phyloP scores from a whole-genome alignment of 2,888 invertebrate species.

The Pyrocoelia pectoralis region DNA sequence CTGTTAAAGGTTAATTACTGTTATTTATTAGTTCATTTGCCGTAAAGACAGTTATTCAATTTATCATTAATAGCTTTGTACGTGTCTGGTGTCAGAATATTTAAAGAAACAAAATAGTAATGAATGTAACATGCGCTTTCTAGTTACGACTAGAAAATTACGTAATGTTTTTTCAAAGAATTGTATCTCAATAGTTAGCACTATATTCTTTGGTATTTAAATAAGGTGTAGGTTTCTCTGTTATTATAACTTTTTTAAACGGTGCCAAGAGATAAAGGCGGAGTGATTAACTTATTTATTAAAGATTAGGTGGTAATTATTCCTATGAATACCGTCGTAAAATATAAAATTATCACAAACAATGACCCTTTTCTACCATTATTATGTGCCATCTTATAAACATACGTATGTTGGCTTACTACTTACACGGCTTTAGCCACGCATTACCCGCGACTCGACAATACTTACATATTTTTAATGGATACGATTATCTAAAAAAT shows the following conservation, averaged over 20 bases:
- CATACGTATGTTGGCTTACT: too few species aligned
- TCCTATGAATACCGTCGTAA: too few species aligned
- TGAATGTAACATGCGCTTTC: conserved; percentile 27
- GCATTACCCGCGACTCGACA: too few species aligned
- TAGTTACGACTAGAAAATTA: conserved; percentile 23
- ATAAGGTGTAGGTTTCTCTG: conserved; percentile 17
- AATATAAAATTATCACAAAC: too few species aligned
- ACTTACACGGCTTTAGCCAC: too few species aligned
- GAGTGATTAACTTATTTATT: conserved; percentile 4
- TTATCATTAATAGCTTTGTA: conserved; percentile 31
- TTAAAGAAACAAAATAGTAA: conserved; percentile 18
- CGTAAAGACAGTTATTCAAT: conserved; percentile 32
- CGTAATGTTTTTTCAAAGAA: conserved; percentile 27
- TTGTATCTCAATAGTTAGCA: conserved; percentile 20
- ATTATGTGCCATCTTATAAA: too few species aligned
- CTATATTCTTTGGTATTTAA: conserved; percentile 20
- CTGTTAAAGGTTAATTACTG: conserved; percentile 32
- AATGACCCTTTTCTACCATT: too few species aligned
- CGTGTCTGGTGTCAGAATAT: conserved; percentile 26
- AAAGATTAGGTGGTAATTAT: background rate
- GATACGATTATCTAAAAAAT: too few species aligned
- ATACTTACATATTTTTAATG: too few species aligned
- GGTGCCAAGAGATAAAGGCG: background rate
- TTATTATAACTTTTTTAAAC: conserved; percentile 13
- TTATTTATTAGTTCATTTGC: conserved; percentile 34